These are phyloP conservation scores for Caenorhabditis sp. DNA, from an alignment of 2,888 invertebrate genomes.

Conservation along the genomic window DNA sequence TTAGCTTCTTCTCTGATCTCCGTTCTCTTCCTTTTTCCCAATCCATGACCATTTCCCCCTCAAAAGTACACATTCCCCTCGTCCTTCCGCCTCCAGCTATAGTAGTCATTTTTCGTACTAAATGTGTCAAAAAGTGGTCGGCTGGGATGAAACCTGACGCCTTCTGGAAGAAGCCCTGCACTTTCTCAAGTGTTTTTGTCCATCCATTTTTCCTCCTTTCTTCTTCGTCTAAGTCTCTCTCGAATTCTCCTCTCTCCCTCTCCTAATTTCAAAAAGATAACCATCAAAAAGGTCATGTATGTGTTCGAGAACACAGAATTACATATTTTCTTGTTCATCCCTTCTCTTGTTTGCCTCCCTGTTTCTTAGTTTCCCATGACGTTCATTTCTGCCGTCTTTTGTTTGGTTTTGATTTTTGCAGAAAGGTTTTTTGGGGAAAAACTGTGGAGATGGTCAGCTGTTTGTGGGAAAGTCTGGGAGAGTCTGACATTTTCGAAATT, in stretches of 20 bases:
- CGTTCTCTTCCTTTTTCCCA: not conserved
- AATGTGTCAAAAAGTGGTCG: constrained; percentile 50
- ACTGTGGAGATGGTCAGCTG: no score
- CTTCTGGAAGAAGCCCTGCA: constrained; percentile 21
- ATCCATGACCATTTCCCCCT: not conserved
- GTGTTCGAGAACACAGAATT: constrained; percentile 17
- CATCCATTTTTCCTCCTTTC: constrained; percentile 11
- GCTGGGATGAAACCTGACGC: constrained; percentile 42
- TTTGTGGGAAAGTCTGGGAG: no score
- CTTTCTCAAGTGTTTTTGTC: constrained; percentile 51
- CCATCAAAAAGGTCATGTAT: constrained; percentile 51
- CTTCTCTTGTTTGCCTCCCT: not conserved
- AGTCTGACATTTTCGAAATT: no score
- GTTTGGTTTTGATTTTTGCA: not conserved
- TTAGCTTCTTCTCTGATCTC: not conserved
- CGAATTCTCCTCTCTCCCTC: not conserved
- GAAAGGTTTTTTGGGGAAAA: not conserved
- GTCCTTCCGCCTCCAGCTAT: constrained; percentile 7
- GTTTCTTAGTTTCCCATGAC: not conserved
- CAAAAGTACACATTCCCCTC: constrained; percentile 29
- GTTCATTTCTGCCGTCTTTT: not conserved
- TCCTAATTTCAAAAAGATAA: constrained; percentile 37
- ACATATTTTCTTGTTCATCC: not conserved
- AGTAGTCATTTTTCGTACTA: constrained; percentile 58
- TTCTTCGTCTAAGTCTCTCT: constrained; percentile 32